phyloP scores from a whole-genome alignment of 2,888 invertebrate genomes.

The Allygus modestus region DNA sequence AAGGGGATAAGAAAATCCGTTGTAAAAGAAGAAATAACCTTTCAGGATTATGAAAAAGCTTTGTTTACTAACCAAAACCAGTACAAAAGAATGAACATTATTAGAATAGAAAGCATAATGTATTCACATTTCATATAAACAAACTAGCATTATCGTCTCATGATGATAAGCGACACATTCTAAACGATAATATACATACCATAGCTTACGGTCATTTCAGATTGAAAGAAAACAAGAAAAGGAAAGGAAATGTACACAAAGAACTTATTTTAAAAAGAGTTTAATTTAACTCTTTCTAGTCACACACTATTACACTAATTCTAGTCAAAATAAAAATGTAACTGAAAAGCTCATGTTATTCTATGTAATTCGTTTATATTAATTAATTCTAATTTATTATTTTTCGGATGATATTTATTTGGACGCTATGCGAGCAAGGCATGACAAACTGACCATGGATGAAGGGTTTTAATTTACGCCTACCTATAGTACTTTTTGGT shows the following conservation, averaged over 20 bases:
- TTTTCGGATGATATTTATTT: no score
- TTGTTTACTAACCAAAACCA: background rate
- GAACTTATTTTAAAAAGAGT: background rate
- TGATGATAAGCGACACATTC: constrained; percentile 14
- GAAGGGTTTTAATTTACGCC: no score
- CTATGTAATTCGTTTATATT: no score
- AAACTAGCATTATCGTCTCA: background rate
- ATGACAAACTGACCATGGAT: no score
- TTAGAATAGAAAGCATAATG: background rate
- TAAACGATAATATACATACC: background rate
- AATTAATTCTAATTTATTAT: no score
- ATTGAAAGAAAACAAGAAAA: background rate
- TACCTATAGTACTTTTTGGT: background rate
- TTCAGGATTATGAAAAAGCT: background rate
- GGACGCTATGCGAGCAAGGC: no score
- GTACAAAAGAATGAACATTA: background rate
- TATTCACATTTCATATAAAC: background rate
- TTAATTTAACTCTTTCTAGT: background rate
- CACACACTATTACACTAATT: background rate
- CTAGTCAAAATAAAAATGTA: no score
- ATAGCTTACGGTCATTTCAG: background rate
- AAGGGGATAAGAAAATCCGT: background rate
- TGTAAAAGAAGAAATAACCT: background rate
- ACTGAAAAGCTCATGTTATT: no score
- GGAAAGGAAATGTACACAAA: background rate